Conservation (phyloP, 2,797 vertebrate genomes). For the Distichodus sexfasciatus region DNA sequence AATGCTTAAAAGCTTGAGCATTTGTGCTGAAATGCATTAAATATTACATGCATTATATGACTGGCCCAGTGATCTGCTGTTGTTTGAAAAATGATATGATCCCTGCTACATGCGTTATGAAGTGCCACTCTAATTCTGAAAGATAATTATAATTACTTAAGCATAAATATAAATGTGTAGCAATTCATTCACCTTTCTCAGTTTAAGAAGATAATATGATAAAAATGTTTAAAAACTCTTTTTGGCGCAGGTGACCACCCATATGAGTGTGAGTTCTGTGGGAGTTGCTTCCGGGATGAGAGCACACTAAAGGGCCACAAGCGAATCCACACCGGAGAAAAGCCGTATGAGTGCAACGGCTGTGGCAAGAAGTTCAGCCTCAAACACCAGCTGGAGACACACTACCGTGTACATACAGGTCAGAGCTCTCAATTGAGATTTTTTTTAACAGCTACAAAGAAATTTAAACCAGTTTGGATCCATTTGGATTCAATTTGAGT, state of each 20-base stretch:
- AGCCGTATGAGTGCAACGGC: slow-evolving; percentile 97
- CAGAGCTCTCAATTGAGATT: slow-evolving; percentile 4
- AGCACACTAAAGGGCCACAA: slow-evolving; percentile 97
- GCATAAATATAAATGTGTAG: too few relatives aligned
- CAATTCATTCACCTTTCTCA: too few relatives aligned
- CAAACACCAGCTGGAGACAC: slow-evolving; percentile 98
- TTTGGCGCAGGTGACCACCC: slow-evolving; percentile 88
- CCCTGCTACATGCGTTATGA: too few relatives aligned
- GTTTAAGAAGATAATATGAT: too few relatives aligned
- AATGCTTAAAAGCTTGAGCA: slow-evolving; percentile 96
- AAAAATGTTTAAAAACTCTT: not conserved
- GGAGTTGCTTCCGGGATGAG: slow-evolving; percentile 98
- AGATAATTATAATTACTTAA: too few relatives aligned
- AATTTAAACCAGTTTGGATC: not conserved
- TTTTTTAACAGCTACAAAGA: slow-evolving; percentile 21
- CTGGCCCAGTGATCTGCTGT: slow-evolving; percentile 70
- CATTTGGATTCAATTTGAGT: too few relatives aligned
- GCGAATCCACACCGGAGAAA: slow-evolving; percentile 98
- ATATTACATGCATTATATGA: slow-evolving; percentile 89
- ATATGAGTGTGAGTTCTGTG: slow-evolving; percentile 98
- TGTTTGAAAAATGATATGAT: slow-evolving; percentile 67
- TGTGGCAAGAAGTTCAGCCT: slow-evolving; percentile 98
- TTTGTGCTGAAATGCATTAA: slow-evolving; percentile 93
- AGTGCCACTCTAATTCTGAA: too few relatives aligned
- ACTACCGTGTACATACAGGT: slow-evolving; percentile 85